Evolutionary conservation across 2,113 vertebrate genomes (phyloP), one percentile per base, ranked within the genome.

Genomic region (Herpailurus yagouaroundi): DNA sequence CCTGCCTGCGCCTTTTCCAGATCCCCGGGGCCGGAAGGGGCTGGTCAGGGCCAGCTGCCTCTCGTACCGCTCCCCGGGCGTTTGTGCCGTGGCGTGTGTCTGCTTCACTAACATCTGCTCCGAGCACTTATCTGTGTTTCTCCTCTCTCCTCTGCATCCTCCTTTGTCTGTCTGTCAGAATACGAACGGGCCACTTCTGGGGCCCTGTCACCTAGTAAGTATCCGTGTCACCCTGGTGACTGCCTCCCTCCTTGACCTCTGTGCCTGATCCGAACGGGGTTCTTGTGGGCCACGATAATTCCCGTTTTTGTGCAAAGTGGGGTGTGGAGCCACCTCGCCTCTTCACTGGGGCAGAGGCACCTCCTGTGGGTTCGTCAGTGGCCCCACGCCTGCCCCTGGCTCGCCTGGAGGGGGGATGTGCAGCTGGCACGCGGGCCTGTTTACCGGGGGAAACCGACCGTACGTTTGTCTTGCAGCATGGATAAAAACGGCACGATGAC

Each of bases 121-220:
- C 89, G 38, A 96, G 98, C 98, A 98, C 98, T 99, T 98, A 99
- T 95, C n/a, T 96, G 98, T 98, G 95, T 99, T 98, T 98, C 98
- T 98, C 98, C 98, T 98, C 97, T 99, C 98, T 98, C 97, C 98
- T 99, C 98, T 98, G 98, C 99, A 83, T 98, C 96, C 97, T 98
- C 98, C 98, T 98, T 97, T 99, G 98, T 99, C 98, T 99, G 98
- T 99, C 98, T 99, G 98, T 99, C 99, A 99, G 99, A 99, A 99
- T 99, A 99, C 99, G 99, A 99, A 99, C 98, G 99, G 99, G 99
- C 97, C 99, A 99, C 94, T 99, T 99, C 98, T 99, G 99, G 99
- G 99, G 99, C 99, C 99, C 99, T 99, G 99, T 99, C 98, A 99
- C 99, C 99, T 99, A 99, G 99, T 99, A 99, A 99, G 99, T 99